phyloP scores from a whole-genome alignment of 2,797 vertebrate genomes.

The Setipinna tenuifilis region DNA sequence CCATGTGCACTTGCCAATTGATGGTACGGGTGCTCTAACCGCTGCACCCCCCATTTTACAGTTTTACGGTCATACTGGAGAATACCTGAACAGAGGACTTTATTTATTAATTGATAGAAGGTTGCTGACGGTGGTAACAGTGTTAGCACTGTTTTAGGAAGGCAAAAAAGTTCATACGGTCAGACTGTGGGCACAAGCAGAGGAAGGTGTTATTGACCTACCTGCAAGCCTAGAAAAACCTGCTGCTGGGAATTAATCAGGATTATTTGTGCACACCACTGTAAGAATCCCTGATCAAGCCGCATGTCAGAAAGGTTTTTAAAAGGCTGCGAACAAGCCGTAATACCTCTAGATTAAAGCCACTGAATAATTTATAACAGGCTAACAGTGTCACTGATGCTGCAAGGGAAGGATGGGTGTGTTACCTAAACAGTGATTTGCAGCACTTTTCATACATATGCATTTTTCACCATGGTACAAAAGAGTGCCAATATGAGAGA shows the following conservation, averaged over 20 bases:
- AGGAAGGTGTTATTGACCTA: conserved; percentile 4
- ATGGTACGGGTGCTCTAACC: no score
- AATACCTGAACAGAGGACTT: not conserved
- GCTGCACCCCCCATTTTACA: no score
- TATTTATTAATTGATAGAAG: not conserved
- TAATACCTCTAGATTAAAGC: conserved; percentile 6
- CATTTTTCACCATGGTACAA: not conserved
- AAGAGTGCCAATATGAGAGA: not conserved
- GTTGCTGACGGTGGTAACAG: not conserved
- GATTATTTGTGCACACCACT: conserved; percentile 40
- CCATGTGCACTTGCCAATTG: no score
- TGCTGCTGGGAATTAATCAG: conserved; percentile 46
- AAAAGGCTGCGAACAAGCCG: not conserved
- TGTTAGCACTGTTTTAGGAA: not conserved
- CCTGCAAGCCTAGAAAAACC: conserved; percentile 42
- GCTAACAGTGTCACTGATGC: not conserved
- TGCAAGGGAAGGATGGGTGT: not conserved
- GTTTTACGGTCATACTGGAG: not conserved
- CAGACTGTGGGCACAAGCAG: not conserved
- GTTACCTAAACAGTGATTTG: conserved; percentile 19
- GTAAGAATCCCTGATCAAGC: conserved; percentile 9
- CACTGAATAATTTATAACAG: not conserved
- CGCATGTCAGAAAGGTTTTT: conserved; percentile 3
- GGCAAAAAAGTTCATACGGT: not conserved
- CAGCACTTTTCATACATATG: not conserved